A percentile compares a stretch with the other conserved stretches of the same genome.
These are phyloP conservation scores for Callipepla californica DNA, from an alignment of 2,113 vertebrate species.

Conservation along the genomic window DNA sequence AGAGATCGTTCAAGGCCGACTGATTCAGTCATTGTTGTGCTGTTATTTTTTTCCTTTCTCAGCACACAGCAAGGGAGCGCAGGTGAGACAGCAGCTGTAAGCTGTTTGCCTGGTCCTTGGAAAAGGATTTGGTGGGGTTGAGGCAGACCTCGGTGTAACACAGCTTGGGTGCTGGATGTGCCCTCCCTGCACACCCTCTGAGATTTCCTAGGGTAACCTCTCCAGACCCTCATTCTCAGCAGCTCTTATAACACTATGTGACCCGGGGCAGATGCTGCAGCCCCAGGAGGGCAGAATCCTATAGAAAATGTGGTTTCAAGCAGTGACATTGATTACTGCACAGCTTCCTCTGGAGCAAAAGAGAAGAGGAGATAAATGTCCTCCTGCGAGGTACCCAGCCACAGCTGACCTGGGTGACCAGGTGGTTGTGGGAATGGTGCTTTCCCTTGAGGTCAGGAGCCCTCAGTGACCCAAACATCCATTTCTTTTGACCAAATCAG, in stretches of 20 bases:
- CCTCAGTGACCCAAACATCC: not conserved
- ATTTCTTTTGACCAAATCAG: not conserved
- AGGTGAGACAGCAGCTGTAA: not conserved
- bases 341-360: not conserved
- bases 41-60: not conserved
- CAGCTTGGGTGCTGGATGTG: not conserved
- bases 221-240: not conserved
- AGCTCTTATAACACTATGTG: not conserved
- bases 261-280: not conserved
- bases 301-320: fast-evolving
- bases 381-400: not conserved
- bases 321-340: not conserved
- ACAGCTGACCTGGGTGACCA: not conserved
- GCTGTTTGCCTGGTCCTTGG: not conserved
- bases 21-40: not conserved
- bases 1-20: not conserved
- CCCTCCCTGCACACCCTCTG: not conserved
- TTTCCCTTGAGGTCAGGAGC: not conserved
- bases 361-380: not conserved
- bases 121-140: not conserved
- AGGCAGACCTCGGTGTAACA: not conserved
- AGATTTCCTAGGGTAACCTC: not conserved
- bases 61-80: fast-evolving
- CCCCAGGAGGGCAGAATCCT: not conserved
- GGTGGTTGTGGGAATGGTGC: fast-evolving